Conservation (phyloP, 2,888 invertebrate species). For the Heliconius aoede region DNA sequence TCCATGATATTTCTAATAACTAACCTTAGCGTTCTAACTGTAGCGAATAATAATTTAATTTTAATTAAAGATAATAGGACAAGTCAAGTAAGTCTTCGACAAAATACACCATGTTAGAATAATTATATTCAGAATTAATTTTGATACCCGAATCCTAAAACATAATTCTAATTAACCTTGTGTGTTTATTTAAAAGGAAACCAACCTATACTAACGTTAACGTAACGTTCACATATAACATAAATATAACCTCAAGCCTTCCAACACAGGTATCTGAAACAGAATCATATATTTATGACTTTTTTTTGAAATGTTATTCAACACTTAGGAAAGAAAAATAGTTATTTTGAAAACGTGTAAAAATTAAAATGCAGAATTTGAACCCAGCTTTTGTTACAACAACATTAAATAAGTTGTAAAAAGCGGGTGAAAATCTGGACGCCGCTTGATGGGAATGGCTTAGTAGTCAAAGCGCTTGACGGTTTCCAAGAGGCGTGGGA, state of each 20-base stretch:
- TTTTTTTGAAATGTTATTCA: too few species aligned
- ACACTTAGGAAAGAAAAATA: too few species aligned
- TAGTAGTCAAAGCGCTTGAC: too few species aligned
- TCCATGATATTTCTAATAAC: background rate
- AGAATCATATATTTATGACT: background rate
- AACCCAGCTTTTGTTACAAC: too few species aligned
- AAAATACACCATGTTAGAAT: conserved; percentile 28
- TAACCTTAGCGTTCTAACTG: background rate
- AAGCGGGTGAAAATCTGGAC: too few species aligned
- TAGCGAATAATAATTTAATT: background rate
- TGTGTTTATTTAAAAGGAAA: conserved; percentile 43
- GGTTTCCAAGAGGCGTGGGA: too few species aligned
- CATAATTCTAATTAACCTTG: conserved; percentile 44
- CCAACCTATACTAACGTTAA: conserved; percentile 41
- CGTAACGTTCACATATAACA: conserved; percentile 34
- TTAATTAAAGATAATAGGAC: conserved; percentile 1
- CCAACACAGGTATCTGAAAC: conserved; percentile 32
- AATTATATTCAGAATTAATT: conserved; percentile 37
- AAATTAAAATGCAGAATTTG: too few species aligned
- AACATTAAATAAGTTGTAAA: too few species aligned
- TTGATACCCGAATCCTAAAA: conserved; percentile 36
- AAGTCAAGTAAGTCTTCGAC: conserved; percentile 21
- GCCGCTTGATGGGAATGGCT: too few species aligned
- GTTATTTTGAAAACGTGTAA: too few species aligned
- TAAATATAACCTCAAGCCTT: conserved; percentile 36